These are phyloP conservation scores for Pristionchus japonicus DNA, from an alignment of 2,888 invertebrate species.

Conservation along the genomic window DNA sequence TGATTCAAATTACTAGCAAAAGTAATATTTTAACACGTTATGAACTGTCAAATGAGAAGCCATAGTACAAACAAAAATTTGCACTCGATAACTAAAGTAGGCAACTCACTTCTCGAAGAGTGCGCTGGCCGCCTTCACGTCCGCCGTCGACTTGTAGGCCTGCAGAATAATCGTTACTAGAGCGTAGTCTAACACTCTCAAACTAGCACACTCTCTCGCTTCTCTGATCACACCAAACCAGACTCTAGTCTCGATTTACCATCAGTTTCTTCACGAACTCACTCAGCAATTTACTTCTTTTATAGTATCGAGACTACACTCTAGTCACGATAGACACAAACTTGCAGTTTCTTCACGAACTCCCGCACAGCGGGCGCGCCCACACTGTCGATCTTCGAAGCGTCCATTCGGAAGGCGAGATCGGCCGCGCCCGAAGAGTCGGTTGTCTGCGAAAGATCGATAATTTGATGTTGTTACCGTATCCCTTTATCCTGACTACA, in stretches of 20 bases:
- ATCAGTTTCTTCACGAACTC: slow-evolving; percentile 87
- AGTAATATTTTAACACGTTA: no score
- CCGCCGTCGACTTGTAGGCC: slow-evolving; percentile 85
- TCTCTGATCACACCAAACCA: slow-evolving; percentile 79
- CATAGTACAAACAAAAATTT: background rate
- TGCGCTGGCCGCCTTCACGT: slow-evolving; percentile 82
- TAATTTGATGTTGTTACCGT: no score
- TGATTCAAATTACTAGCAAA: background rate
- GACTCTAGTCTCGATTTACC: no score
- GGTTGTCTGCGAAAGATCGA: slow-evolving; percentile 65
- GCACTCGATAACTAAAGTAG: background rate
- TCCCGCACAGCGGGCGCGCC: slow-evolving; percentile 88
- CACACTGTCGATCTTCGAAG: slow-evolving; percentile 84
- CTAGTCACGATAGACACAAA: no score
- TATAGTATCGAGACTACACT: slow-evolving; percentile 80
- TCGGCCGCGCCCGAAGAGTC: slow-evolving; percentile 84
- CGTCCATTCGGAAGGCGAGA: slow-evolving; percentile 85
- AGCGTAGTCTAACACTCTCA: no score
- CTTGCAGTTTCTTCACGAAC: slow-evolving; percentile 85
- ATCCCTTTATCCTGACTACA: no score
- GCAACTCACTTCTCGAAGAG: slow-evolving; percentile 82
- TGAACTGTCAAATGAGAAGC: background rate
- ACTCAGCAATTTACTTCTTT: no score
- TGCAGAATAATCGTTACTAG: background rate
- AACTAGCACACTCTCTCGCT: no score